Evolutionary conservation across 2,888 invertebrate species (phyloP), one percentile per base, ranked within the genome.

Genomic region (Eristalis arbustorum): DNA sequence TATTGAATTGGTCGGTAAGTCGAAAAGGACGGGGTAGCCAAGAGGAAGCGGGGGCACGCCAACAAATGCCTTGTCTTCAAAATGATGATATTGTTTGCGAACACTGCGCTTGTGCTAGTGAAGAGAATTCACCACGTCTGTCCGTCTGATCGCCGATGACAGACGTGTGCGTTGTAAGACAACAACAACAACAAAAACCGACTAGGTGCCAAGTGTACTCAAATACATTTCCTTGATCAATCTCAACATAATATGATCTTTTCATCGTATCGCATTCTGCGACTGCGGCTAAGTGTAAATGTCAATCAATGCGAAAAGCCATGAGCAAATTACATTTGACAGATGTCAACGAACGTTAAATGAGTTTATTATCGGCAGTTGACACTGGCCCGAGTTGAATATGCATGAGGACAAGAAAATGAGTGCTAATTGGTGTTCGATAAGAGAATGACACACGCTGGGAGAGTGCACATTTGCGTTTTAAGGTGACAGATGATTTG

Each of bases 251-350:
- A 72, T 57, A 68, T 75, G 40, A 63, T 80, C 56, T 71, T 78
- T 61, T 71, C 34, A 72, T 75, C 28, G 57, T 57, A 62, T 73
- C 67, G 34, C 62, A 63, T 63, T 42, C 62, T 72, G n/a, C n/a
- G 25, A 49, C 63, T 67, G 76, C 42, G 49, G 75, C 71, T 80
- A 37, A 73, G 68, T n/a, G 49, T 49, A 49, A 69, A 59, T 75
- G 82, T 78, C 82, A 82, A 71, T 82, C 57, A 57, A 34, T 40
- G 37, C 61, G 73, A 85, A 73, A 18, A 69, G 42, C 81, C 77
- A n/a, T 74, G 73, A 82, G 57, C 85, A 77, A 82, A 87, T 87
- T 82, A 82, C 69, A 42, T 75, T 75, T 78, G 87, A 82, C 87
- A 87, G 74, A 74, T 87, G 87, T 78, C 87, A 82, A 78, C 71